A percentile compares a stretch with the other conserved stretches of the same genome.
phyloP scores from a whole-genome alignment of 2,797 vertebrate species.

The Saxicola maurus region DNA sequence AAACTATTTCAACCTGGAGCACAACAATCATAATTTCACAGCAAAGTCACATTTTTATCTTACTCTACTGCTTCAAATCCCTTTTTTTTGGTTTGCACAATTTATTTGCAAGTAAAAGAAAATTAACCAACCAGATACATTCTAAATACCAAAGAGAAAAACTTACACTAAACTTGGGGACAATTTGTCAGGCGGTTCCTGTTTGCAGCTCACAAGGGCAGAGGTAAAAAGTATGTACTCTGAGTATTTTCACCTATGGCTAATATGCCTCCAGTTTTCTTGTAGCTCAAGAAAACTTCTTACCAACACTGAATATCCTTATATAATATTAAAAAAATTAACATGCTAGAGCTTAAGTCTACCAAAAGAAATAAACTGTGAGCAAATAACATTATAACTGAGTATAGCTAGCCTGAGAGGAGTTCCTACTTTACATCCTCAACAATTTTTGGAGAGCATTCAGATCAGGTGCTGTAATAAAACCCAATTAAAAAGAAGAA shows the following conservation, averaged over 20 bases:
- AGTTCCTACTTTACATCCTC: background rate
- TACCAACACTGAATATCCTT: background rate
- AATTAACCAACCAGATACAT: background rate
- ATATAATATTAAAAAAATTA: background rate
- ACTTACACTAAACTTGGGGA: background rate
- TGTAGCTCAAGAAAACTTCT: background rate
- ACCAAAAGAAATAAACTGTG: background rate
- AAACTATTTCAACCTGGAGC: background rate
- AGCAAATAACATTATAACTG: background rate
- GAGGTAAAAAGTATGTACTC: background rate
- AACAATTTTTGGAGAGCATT: background rate
- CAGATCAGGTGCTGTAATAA: background rate
- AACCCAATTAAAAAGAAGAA: background rate
- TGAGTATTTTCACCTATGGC: background rate
- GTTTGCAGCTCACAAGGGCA: background rate
- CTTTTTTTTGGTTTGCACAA: background rate
- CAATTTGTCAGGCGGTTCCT: background rate
- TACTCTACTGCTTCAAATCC: background rate
- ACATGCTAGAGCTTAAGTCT: background rate
- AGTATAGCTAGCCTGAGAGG: background rate
- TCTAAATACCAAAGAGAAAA: background rate
- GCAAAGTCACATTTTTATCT: background rate
- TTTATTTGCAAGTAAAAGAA: background rate
- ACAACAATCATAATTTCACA: background rate
- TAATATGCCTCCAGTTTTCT: background rate